A percentile compares a stretch with the other conserved stretches of the same genome.
These are phyloP conservation scores for Gastracanthus pulcherrimus DNA, from an alignment of 2,888 invertebrate genomes.

Conservation along the genomic window DNA sequence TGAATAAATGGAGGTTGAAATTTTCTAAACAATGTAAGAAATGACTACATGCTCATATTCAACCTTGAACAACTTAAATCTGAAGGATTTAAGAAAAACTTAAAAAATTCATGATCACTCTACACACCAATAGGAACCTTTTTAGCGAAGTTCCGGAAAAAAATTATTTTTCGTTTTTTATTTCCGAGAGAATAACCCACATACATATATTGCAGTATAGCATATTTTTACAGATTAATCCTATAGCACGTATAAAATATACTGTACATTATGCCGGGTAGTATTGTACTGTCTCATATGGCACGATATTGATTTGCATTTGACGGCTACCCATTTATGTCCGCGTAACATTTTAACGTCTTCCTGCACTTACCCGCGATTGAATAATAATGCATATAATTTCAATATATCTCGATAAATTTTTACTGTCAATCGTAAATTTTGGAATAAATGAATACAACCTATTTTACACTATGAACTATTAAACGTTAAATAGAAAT, in stretches of 20 bases:
- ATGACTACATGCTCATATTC: too few relatives aligned
- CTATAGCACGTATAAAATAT: neutral
- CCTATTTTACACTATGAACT: neutral
- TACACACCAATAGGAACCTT: too few relatives aligned
- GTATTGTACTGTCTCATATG: constrained; percentile 1
- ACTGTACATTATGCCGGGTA: neutral
- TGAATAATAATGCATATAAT: neutral
- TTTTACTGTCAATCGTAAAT: neutral
- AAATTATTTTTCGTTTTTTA: too few relatives aligned
- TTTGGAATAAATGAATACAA: neutral
- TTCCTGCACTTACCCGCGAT: constrained; percentile 24
- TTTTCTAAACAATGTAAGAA: too few relatives aligned
- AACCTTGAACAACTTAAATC: too few relatives aligned
- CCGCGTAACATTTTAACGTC: constrained; percentile 25
- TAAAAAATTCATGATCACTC: too few relatives aligned
- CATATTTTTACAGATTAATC: neutral
- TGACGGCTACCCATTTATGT: constrained; percentile 25
- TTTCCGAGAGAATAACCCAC: too few relatives aligned
- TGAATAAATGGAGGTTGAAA: too few relatives aligned
- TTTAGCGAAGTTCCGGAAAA: too few relatives aligned
- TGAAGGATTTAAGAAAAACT: too few relatives aligned
- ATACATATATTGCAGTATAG: too few relatives aligned
- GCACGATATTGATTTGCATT: constrained; percentile 28
- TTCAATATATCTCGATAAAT: neutral
- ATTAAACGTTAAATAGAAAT: too few relatives aligned